phyloP scores from a whole-genome alignment of 2,113 vertebrate genomes.

The Baryphthengus martii region DNA sequence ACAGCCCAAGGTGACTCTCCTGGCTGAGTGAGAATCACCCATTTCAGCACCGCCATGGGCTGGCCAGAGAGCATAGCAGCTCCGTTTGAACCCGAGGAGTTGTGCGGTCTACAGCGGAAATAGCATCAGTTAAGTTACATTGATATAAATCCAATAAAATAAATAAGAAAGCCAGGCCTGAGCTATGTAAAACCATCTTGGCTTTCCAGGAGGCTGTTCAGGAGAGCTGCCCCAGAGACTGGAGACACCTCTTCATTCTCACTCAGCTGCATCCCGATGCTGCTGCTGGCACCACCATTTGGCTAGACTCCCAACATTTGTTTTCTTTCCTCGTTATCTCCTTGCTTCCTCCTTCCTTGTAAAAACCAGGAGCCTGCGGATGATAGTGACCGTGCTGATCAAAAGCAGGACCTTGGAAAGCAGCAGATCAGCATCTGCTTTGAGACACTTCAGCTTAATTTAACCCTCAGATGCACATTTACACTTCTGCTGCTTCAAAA shows the following conservation, averaged over 20 bases:
- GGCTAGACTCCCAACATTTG: background rate
- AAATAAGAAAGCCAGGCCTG: background rate
- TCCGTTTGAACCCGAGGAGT: background rate
- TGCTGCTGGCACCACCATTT: background rate
- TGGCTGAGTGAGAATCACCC: background rate
- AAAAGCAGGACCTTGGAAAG: background rate
- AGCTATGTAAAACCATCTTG: background rate
- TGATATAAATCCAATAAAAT: background rate
- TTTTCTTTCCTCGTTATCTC: background rate
- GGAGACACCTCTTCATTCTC: background rate
- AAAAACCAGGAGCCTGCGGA: rapidly evolving
- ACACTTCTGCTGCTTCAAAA: background rate
- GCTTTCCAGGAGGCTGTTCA: background rate
- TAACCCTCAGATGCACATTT: background rate
- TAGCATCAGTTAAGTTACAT: background rate
- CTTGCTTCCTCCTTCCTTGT: background rate
- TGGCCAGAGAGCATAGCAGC: rapidly evolving
- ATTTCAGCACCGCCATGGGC: background rate
- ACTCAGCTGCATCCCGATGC: background rate
- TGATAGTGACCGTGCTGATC: rapidly evolving
- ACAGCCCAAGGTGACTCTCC: background rate
- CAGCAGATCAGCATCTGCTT: background rate
- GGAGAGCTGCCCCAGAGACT: background rate
- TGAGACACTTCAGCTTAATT: background rate
- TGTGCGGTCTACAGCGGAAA: background rate